Conservation (phyloP, 2,888 invertebrate species). For the Noctua janthina region DNA sequence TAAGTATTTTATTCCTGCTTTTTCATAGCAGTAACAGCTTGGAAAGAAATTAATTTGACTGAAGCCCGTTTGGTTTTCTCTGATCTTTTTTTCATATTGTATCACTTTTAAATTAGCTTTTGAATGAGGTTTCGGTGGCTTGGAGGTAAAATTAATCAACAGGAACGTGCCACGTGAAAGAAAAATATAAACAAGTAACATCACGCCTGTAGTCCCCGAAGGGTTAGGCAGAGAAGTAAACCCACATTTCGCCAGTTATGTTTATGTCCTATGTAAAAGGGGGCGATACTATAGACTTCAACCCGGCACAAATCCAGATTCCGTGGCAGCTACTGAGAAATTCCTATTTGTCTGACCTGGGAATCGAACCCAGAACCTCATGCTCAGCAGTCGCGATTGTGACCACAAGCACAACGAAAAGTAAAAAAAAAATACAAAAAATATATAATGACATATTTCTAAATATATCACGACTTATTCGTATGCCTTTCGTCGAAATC, state of each 20-base stretch:
- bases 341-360: no score
- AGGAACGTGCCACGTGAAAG: neutral
- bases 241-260: no score
- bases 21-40: neutral
- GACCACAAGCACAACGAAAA: no score
- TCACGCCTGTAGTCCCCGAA: neutral
- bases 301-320: no score
- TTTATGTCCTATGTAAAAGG: no score
- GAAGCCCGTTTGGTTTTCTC: neutral
- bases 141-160: neutral
- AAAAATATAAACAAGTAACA: neutral
- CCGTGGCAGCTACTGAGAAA: no score
- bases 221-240: no score
- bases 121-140: neutral
- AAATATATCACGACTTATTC: neutral
- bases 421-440: neutral
- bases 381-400: no score
- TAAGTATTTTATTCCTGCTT: neutral
- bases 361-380: no score
- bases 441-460: no score
- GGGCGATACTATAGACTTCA: no score
- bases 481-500: neutral
- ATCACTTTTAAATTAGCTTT: neutral
- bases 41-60: neutral
- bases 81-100: neutral